Evolutionary conservation across 2,113 vertebrate genomes (phyloP).

Genomic region (Misgurnus mizolepis): DNA sequence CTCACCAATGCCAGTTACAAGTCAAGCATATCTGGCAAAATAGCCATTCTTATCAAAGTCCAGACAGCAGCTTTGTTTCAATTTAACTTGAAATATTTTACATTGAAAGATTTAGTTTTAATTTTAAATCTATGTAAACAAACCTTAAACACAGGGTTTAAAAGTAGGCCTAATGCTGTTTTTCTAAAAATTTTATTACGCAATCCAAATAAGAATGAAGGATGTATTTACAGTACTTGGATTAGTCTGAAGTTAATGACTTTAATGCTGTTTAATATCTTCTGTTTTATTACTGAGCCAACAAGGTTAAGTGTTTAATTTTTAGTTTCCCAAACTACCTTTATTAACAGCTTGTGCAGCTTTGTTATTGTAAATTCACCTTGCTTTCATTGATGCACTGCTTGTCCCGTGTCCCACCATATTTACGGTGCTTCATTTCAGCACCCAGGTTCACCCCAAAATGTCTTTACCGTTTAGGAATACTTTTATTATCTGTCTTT

Average conservation of each 20-base stretch:
- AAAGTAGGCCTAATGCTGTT: no score
- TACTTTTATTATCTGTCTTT: not conserved
- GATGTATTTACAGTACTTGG: no score
- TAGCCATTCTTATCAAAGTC: no score
- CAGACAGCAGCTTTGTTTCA: no score
- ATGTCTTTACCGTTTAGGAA: not conserved
- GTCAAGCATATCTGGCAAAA: not conserved
- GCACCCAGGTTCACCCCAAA: not conserved
- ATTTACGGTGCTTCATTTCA: conserved; percentile 11
- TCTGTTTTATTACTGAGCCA: not conserved
- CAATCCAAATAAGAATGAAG: no score
- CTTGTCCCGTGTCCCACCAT: not conserved
- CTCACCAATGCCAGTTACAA: not conserved
- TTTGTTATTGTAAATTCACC: not conserved
- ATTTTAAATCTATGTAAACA: no score
- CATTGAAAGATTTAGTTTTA: no score
- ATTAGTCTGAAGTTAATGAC: not conserved
- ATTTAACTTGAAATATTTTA: no score
- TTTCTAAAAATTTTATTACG: no score
- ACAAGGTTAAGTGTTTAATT: not conserved
- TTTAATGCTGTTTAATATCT: not conserved
- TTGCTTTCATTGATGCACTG: not conserved
- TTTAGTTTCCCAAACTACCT: not conserved
- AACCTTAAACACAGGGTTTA: no score
- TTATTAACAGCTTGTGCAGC: not conserved